These are phyloP conservation scores for Luperina nickerlii DNA, from an alignment of 2,888 invertebrate genomes.

Conservation along the genomic window DNA sequence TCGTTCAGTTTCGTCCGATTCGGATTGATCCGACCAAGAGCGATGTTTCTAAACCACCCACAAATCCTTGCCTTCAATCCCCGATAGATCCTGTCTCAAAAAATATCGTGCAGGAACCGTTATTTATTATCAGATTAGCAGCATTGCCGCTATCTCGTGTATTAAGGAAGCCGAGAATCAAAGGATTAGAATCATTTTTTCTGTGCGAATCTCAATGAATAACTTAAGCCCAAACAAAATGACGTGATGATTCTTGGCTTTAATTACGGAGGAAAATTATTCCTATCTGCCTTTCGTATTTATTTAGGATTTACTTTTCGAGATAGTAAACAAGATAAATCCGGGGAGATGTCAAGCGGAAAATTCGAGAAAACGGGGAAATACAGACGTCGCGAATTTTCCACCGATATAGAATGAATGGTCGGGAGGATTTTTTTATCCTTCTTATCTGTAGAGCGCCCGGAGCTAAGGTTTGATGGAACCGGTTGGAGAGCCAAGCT, in stretches of 20 bases:
- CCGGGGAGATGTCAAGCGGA: conserved; percentile 47
- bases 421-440: conserved; percentile 48
- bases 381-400: conserved; percentile 60
- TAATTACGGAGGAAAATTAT: conserved; percentile 58
- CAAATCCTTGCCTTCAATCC: conserved; percentile 54
- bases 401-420: conserved; percentile 61
- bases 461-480: conserved; percentile 48
- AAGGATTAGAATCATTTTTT: conserved; percentile 55
- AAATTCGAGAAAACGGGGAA: conserved; percentile 54
- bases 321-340: conserved; percentile 64
- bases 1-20: conserved; percentile 11
- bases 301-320: conserved; percentile 61
- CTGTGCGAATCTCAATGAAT: conserved; percentile 47
- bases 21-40: conserved; percentile 47
- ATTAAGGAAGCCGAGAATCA: conserved; percentile 38
- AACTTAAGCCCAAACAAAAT: conserved; percentile 42
- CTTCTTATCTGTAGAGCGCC: conserved; percentile 49
- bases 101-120: conserved; percentile 60
- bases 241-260: conserved; percentile 46
- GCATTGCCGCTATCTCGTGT: conserved; percentile 47
- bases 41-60: conserved; percentile 45
- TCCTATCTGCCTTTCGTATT: conserved; percentile 52
- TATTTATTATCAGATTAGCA: conserved; percentile 67
- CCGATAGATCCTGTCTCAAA: conserved; percentile 47
- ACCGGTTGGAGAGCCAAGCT: not conserved